Conservation (phyloP, 2,113 vertebrate species). For the Paratilapia polleni region DNA sequence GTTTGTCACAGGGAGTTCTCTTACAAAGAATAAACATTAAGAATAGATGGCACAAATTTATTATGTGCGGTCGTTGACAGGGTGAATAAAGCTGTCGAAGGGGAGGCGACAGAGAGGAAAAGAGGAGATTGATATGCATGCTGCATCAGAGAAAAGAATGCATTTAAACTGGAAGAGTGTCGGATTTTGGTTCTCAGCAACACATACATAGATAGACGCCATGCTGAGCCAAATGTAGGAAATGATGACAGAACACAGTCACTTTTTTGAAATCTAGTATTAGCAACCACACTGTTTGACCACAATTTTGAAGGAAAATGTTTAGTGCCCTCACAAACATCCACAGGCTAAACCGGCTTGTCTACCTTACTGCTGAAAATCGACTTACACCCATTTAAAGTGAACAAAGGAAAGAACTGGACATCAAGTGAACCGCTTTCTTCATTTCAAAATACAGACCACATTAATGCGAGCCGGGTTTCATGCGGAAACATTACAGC, state of each 20-base stretch:
- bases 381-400: slow-evolving; percentile 31
- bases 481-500: slow-evolving; percentile 38
- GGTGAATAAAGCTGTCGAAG: slow-evolving; percentile 66
- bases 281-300: background rate
- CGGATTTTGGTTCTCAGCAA: background rate
- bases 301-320: background rate
- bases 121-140: slow-evolving; percentile 50
- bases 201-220: background rate
- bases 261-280: slow-evolving; percentile 11
- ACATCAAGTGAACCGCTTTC: slow-evolving; percentile 26
- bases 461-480: slow-evolving; percentile 46
- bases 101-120: slow-evolving; percentile 42
- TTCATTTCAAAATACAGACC: slow-evolving; percentile 36
- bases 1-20: slow-evolving; percentile 55
- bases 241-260: slow-evolving; percentile 41
- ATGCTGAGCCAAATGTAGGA: background rate
- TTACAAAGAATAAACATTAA: slow-evolving; percentile 71
- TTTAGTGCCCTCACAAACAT: background rate
- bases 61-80: slow-evolving; percentile 45
- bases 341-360: slow-evolving; percentile 11
- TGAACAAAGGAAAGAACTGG: background rate
- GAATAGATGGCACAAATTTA: slow-evolving; percentile 69
- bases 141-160: slow-evolving; percentile 45
- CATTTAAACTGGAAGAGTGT: slow-evolving; percentile 56
- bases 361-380: slow-evolving; percentile 25